Evolutionary conservation across 2,113 vertebrate genomes (phyloP).

Genomic region (Myrmophylax atrothorax): DNA sequence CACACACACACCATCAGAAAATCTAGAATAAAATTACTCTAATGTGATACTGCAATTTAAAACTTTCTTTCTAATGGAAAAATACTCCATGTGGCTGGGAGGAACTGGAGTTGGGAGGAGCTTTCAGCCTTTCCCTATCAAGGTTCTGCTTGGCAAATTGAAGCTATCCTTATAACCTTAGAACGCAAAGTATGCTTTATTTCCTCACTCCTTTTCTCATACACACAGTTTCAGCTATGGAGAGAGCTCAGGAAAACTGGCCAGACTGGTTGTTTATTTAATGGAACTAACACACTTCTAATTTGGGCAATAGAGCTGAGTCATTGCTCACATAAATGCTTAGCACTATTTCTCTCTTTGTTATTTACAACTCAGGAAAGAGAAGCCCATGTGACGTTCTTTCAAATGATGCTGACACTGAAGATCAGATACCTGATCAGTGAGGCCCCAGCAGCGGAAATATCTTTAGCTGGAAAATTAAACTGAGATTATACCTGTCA

Average conservation of each 20-base stretch:
- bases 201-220: neutral
- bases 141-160: neutral
- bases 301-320: neutral
- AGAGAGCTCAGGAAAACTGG: neutral
- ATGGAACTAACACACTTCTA: neutral
- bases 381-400: neutral
- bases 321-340: neutral
- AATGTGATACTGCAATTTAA: neutral
- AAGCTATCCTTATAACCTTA: neutral
- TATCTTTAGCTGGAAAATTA: neutral
- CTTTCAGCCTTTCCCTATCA: neutral
- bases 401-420: neutral
- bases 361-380: neutral
- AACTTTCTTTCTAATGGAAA: neutral
- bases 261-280: neutral
- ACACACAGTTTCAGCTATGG: neutral
- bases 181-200: neutral
- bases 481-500: conserved; percentile 4
- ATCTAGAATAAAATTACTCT: neutral
- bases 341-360: neutral
- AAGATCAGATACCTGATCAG: neutral
- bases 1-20: neutral
- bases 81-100: neutral
- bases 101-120: neutral
- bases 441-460: neutral